These are phyloP conservation scores for Lasioglossum albipes DNA, from an alignment of 1,140 invertebrate species.

Conservation along the genomic window DNA sequence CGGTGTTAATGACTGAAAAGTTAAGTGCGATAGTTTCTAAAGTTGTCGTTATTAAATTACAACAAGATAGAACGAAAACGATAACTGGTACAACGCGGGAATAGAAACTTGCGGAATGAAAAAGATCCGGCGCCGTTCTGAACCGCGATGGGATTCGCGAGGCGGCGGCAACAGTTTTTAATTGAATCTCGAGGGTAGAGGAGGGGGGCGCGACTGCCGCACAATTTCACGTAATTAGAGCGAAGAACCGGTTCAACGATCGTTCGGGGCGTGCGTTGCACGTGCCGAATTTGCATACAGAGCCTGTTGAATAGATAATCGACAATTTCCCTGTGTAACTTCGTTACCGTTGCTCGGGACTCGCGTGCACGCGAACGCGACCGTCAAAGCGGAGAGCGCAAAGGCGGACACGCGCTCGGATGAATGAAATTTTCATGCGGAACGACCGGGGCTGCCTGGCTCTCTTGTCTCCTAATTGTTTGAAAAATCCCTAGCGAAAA, in stretches of 20 bases:
- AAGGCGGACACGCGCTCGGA: neutral
- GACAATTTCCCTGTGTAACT: conserved; percentile 23
- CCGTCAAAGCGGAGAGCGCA: conserved; percentile 3
- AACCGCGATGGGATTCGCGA: too few relatives aligned
- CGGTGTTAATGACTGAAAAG: too few relatives aligned
- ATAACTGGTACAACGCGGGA: too few relatives aligned
- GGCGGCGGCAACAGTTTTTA: too few relatives aligned
- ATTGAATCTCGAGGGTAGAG: too few relatives aligned
- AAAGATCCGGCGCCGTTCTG: too few relatives aligned
- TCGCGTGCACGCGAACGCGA: neutral
- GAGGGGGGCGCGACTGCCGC: neutral
- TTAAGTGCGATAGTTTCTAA: too few relatives aligned
- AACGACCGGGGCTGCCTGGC: too few relatives aligned
- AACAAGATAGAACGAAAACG: too few relatives aligned
- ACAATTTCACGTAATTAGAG: neutral
- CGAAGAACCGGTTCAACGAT: conserved; percentile 22
- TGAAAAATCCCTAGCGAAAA: neutral
- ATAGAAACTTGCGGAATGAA: too few relatives aligned
- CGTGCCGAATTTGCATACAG: conserved; percentile 28
- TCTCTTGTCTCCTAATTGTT: neutral
- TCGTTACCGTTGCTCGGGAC: conserved; percentile 11
- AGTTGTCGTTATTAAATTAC: too few relatives aligned
- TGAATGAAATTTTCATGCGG: neutral
- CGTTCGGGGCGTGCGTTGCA: neutral
- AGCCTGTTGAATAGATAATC: conserved; percentile 35